These are phyloP conservation scores for Myotis brandtii DNA, from an alignment of 2,113 vertebrate species.

Conservation along the genomic window DNA sequence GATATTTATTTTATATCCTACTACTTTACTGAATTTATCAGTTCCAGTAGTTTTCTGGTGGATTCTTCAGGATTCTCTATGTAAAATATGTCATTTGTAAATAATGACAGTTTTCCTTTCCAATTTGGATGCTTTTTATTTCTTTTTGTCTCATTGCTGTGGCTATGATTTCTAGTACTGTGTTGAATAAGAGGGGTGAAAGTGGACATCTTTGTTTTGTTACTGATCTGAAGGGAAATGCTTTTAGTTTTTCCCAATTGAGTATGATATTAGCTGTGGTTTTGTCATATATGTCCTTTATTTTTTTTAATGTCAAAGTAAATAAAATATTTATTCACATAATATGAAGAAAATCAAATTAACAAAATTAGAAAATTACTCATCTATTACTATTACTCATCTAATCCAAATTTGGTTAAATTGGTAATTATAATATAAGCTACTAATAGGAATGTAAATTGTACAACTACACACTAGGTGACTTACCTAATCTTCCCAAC, in stretches of 20 bases:
- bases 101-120: background rate
- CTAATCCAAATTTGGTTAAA: slow-evolving; percentile 20
- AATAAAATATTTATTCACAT: background rate
- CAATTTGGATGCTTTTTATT: background rate
- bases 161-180: background rate
- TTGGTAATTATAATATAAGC: background rate
- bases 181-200: background rate
- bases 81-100: background rate
- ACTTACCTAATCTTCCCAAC: background rate
- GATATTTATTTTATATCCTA: background rate
- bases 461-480: background rate
- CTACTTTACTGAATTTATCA: background rate
- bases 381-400: background rate
- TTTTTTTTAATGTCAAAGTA: background rate
- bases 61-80: background rate
- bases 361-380: background rate
- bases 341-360: slow-evolving; percentile 25
- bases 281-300: background rate
- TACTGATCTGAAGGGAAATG: background rate
- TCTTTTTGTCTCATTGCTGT: background rate
- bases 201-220: background rate
- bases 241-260: background rate
- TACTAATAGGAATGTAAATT: background rate
- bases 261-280: background rate
- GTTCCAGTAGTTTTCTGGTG: background rate